Evolutionary conservation across 2,113 vertebrate genomes (phyloP).

Genomic region (Petrocephalus microphthalmus): DNA sequence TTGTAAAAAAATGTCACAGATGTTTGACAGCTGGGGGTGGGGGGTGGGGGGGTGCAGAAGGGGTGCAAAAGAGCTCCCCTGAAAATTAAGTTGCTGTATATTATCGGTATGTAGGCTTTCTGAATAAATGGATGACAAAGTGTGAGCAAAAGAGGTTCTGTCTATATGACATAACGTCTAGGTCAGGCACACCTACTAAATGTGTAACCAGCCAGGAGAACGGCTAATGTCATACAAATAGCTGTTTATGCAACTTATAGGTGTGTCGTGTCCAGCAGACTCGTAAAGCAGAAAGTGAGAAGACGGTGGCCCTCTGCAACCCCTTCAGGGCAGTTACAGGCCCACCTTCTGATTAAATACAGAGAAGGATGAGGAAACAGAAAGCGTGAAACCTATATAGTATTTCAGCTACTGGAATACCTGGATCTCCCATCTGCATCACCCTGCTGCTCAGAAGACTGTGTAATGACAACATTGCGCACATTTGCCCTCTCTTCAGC

Average conservation of each 20-base stretch:
- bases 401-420: not conserved
- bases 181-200: not conserved
- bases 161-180: not conserved
- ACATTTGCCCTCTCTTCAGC: not conserved
- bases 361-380: not conserved
- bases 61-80: not conserved
- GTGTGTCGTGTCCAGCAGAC: not conserved
- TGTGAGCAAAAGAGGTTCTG: not conserved
- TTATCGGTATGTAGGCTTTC: not conserved
- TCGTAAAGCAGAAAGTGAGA: not conserved
- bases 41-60: too few species aligned
- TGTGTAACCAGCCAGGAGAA: not conserved
- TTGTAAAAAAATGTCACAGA: not conserved
- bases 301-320: not conserved
- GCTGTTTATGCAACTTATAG: not conserved
- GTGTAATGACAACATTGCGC: not conserved
- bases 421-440: not conserved
- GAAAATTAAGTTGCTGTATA: not conserved
- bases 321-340: not conserved
- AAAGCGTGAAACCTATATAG: not conserved
- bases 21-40: too few species aligned
- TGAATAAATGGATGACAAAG: not conserved
- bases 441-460: not conserved
- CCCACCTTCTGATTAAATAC: not conserved
- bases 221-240: not conserved